These are phyloP conservation scores for Phortica okadai DNA, from an alignment of 2,888 invertebrate genomes.

Conservation along the genomic window DNA sequence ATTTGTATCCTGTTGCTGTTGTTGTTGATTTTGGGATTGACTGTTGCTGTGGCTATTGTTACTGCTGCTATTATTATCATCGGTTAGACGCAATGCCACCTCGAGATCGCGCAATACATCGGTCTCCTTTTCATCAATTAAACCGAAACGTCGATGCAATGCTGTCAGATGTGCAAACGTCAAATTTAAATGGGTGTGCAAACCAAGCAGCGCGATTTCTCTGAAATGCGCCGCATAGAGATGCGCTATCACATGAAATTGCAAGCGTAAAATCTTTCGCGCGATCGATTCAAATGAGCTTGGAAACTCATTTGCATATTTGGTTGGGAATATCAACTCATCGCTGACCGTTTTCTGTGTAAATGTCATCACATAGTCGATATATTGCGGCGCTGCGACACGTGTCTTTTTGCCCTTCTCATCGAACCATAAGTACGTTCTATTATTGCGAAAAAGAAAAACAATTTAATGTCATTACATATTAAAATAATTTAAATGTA, in stretches of 20 bases:
- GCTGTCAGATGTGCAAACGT: constrained; percentile 97
- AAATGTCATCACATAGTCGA: constrained; percentile 99
- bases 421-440: constrained; percentile 98
- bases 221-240: constrained; percentile 98
- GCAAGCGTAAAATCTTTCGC: constrained; percentile 95
- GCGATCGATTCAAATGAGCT: constrained; percentile 95
- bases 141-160: constrained; percentile 88
- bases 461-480: background rate
- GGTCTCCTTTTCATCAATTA: constrained; percentile 96
- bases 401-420: constrained; percentile 99
- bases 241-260: constrained; percentile 99
- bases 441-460: constrained; percentile 70
- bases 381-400: constrained; percentile 98
- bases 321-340: constrained; percentile 98
- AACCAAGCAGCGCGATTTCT: constrained; percentile 93
- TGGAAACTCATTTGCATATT: constrained; percentile 97
- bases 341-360: constrained; percentile 98
- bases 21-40: background rate
- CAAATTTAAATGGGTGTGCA: constrained; percentile 98
- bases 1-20: constrained; percentile 10
- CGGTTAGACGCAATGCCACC: constrained; percentile 84
- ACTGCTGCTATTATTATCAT: constrained; percentile 74
- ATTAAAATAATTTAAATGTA: constrained; percentile 5
- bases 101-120: constrained; percentile 95
- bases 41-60: constrained; percentile 27